Evolutionary conservation across 2,797 vertebrate genomes (phyloP).

Genomic region (Sphenopsis melanotis): DNA sequence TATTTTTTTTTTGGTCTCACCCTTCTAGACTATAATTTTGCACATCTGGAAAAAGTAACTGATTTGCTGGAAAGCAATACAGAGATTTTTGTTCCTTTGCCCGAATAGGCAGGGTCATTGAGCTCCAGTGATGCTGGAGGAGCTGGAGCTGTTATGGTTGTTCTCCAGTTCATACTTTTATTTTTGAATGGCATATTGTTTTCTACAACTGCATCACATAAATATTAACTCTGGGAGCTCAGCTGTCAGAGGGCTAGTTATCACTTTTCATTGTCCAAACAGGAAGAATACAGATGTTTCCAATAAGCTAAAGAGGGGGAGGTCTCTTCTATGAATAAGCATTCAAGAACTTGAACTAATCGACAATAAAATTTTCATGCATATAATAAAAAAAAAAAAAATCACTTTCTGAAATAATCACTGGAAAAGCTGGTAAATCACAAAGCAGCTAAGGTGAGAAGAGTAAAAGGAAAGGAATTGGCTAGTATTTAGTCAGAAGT

Average conservation of each 20-base stretch:
- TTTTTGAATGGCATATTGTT: not conserved
- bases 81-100: not conserved
- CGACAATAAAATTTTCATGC: not conserved
- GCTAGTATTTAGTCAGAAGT: not conserved
- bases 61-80: not conserved
- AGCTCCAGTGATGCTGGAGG: not conserved
- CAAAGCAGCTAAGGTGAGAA: not conserved
- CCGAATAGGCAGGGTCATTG: not conserved
- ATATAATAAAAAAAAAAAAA: not conserved
- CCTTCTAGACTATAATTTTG: not conserved
- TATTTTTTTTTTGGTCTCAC: not conserved
- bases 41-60: not conserved
- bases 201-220: not conserved
- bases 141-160: not conserved
- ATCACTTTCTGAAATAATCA: not conserved
- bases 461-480: not conserved
- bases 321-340: not conserved
- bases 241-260: not conserved
- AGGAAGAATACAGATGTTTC: not conserved
- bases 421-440: not conserved
- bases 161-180: not conserved
- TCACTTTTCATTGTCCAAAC: not conserved
- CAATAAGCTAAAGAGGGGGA: not conserved
- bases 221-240: not conserved
- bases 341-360: not conserved